Evolutionary conservation across 37 sponge, comb jelly and placozoan genomes (phyloP).

Genomic region (Beroe forskalii): DNA sequence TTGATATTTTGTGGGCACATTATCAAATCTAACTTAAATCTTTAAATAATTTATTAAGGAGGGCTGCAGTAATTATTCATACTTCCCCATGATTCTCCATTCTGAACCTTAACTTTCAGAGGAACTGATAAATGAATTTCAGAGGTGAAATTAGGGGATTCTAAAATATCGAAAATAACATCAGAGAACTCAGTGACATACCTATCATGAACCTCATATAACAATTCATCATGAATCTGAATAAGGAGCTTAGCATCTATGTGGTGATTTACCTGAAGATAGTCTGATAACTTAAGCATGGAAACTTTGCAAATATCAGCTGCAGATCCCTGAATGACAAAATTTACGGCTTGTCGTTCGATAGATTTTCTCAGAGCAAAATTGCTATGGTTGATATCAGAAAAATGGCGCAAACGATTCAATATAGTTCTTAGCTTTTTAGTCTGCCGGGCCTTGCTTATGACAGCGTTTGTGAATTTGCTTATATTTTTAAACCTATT

Average conservation of each 20-base stretch:
- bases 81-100: constrained; percentile 15
- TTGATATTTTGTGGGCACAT: too few species aligned
- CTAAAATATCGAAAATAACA: neutral
- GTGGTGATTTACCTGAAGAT: neutral
- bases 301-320: constrained; percentile 54
- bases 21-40: too few species aligned
- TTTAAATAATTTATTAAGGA: too few species aligned
- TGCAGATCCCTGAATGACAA: constrained; percentile 61
- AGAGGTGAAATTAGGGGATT: neutral
- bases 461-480: constrained; percentile 49
- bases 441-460: neutral
- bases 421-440: constrained; percentile 34
- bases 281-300: constrained; percentile 31
- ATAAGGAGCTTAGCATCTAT: constrained; percentile 13
- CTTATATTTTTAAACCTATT: neutral
- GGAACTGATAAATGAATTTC: constrained; percentile 23
- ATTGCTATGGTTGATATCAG: constrained; percentile 18
- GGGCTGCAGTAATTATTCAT: too few species aligned
- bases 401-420: constrained; percentile 48
- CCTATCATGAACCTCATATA: constrained; percentile 10
- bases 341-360: constrained; percentile 55
- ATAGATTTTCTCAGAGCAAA: constrained; percentile 39
- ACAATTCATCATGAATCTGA: constrained; percentile 39
- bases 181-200: neutral
- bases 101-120: constrained; percentile 25